Base-by-base conservation (phyloP, 2,888 invertebrate genomes). In the Morpho achilles region DNA sequence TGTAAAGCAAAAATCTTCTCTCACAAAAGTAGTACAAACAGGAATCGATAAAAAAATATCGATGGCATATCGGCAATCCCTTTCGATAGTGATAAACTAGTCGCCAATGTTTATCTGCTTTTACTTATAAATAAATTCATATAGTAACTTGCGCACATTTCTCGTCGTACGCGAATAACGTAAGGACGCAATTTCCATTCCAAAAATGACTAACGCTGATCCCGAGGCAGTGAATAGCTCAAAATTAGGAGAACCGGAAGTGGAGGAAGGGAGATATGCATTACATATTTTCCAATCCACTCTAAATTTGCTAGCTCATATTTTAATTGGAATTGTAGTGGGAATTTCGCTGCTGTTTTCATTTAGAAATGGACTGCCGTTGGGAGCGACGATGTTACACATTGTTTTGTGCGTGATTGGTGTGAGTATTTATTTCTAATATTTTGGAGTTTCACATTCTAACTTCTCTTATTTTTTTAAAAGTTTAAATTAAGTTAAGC, bases 351-450 rank as follows among this genome's bases (percentile, higher is more conserved):
- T 84, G 0, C 39, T 79, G 7, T 87, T 70, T 56, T 69, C 80
- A 1, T 74, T 84, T 7, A 72, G 75, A 58, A 60, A 60, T 63
- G 80, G 79, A 32, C 8, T 73, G 7, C 82, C 83, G 0, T 22
- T 81, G 6, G 68, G 69, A 53, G 62, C 75, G 0, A 83, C 80
- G 7, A 62, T 68, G 23, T 58, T 74, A 47, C 87, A 88, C 61
- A 74, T 87, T 32, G 60, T 81, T 5, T 64, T 87, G 50, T 87
- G 87, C 68, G 84, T 86, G 9, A 59, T 82, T 53, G 88, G 89
- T 72, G 89, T 89, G 66, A 84, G 88, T 80, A 52, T 51, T 47
- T 16, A 1, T 4, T 44, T 10, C 7, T 42, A 8, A 47, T 32
- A 32, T 22, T 53, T 47, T 16, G 5, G n/a, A 43, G 7, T 43